phyloP scores from a whole-genome alignment of 2,113 vertebrate species.

The Protobothrops mucrosquamatus region DNA sequence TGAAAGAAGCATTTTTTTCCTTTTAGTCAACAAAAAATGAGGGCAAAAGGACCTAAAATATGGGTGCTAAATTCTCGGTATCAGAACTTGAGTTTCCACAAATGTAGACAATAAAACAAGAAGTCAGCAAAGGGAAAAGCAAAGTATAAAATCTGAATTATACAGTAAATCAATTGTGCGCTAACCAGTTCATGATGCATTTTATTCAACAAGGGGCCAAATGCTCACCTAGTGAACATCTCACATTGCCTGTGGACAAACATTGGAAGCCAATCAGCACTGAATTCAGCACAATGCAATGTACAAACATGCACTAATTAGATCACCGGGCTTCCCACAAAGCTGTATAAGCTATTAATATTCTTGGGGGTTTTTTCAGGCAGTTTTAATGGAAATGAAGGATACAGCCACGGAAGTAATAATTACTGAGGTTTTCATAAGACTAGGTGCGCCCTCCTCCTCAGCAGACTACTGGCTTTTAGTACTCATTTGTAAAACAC shows the following conservation, averaged over 20 bases:
- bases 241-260: not conserved
- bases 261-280: constrained; percentile 1
- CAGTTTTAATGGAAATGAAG: not conserved
- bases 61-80: not conserved
- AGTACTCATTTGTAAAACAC: not conserved
- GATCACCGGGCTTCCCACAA: constrained; percentile 3
- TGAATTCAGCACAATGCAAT: not conserved
- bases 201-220: not conserved
- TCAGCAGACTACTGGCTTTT: not conserved
- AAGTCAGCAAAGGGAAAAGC: not conserved
- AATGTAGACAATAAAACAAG: not conserved
- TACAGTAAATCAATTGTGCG: not conserved
- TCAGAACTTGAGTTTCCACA: not conserved
- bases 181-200: not conserved
- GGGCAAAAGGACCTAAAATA: not conserved
- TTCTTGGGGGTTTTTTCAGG: not conserved
- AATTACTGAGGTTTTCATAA: constrained; percentile 7
- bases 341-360: constrained; percentile 14
- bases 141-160: not conserved
- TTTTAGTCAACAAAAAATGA: not conserved
- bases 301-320: constrained; percentile 11
- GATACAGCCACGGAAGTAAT: not conserved
- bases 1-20: not conserved
- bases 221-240: not conserved
- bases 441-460: not conserved